A percentile compares a stretch with the other conserved stretches of the same genome.
phyloP scores from a whole-genome alignment of 1,140 invertebrate genomes.

The Hesperophylax magnus region DNA sequence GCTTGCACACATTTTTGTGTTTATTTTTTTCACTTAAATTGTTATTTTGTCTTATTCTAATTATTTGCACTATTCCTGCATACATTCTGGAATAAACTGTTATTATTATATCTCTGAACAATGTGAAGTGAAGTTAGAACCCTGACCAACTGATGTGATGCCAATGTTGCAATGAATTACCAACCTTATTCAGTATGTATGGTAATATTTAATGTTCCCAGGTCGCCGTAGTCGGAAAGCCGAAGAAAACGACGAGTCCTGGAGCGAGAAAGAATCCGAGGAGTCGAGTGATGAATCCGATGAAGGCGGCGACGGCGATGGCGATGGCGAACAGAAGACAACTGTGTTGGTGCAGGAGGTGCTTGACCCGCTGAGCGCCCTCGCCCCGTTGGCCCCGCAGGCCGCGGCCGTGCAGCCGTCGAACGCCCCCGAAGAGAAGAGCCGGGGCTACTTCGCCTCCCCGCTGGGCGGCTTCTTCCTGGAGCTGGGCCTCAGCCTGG shows the following conservation, averaged over 20 bases:
- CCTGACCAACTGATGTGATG: no score
- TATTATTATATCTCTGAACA: no score
- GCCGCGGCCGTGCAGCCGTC: background rate
- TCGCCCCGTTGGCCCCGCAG: background rate
- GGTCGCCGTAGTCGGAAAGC: background rate
- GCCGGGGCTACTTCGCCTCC: background rate
- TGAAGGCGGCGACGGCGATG: background rate
- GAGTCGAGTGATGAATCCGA: background rate
- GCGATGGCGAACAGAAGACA: background rate
- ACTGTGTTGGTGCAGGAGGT: constrained; percentile 10
- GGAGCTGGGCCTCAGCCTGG: constrained; percentile 12
- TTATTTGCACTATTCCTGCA: no score
- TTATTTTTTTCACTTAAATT: no score
- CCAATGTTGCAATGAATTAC: no score
- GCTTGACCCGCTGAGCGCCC: background rate
- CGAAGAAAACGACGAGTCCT: constrained; percentile 23
- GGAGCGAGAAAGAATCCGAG: constrained; percentile 19
- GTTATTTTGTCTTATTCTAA: no score
- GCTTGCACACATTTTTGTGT: no score
- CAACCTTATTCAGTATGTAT: no score
- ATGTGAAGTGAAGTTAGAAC: no score
- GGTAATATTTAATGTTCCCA: background rate
- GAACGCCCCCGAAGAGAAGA: background rate
- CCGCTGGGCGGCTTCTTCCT: constrained; percentile 28
- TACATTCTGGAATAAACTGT: no score